These are phyloP conservation scores for Pristionchus arcanus DNA, from an alignment of 2,888 invertebrate species.

Conservation along the genomic window DNA sequence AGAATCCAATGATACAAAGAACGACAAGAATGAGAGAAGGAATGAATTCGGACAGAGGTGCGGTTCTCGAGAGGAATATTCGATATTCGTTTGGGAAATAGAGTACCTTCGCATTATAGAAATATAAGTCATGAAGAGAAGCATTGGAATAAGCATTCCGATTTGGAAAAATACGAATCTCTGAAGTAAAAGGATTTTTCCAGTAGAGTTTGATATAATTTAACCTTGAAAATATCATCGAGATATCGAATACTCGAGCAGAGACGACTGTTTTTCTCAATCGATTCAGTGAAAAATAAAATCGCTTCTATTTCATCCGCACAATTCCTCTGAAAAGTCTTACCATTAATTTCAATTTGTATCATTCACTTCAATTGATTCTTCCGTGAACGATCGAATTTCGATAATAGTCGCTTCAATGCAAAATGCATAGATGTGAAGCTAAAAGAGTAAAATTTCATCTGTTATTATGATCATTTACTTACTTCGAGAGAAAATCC, in stretches of 20 bases:
- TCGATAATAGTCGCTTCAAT: background rate
- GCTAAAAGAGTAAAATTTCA: background rate
- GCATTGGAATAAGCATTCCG: background rate
- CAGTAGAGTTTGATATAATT: background rate
- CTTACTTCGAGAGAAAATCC: background rate
- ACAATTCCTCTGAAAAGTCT: background rate
- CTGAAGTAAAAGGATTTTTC: background rate
- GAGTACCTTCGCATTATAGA: background rate
- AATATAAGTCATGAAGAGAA: slow-evolving; percentile 19
- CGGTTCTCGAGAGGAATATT: background rate
- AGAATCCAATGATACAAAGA: slow-evolving; percentile 17
- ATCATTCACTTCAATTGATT: background rate
- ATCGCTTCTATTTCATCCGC: background rate
- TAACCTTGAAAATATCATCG: slow-evolving; percentile 27
- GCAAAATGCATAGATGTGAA: background rate
- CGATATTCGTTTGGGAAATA: background rate
- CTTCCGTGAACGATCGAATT: background rate
- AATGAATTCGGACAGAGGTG: slow-evolving; percentile 22
- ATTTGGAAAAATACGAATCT: slow-evolving; percentile 14
- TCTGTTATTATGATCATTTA: background rate
- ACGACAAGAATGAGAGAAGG: background rate
- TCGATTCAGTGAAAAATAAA: background rate
- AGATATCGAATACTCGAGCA: slow-evolving; percentile 12
- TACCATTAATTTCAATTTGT: no score
- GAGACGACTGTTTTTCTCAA: background rate